phyloP scores from a whole-genome alignment of 2,888 invertebrate species.

The Drymonia ruficornis region DNA sequence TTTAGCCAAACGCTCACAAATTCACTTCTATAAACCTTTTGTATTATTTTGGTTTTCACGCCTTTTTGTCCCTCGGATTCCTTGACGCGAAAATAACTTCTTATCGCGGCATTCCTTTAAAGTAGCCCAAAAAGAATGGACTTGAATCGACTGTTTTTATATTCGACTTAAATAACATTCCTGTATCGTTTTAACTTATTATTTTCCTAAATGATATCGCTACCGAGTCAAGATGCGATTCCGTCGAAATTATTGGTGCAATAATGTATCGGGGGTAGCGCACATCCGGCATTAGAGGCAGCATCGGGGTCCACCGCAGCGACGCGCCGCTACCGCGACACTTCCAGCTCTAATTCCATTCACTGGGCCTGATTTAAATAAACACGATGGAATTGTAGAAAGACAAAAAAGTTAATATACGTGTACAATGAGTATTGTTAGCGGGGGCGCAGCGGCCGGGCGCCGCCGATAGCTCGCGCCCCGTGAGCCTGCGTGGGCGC shows the following conservation, averaged over 20 bases:
- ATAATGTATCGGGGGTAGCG: background rate
- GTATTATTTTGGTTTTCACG: constrained; percentile 84
- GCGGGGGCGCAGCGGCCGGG: constrained; percentile 48
- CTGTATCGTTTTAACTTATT: constrained; percentile 59
- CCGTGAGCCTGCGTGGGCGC: constrained; percentile 73
- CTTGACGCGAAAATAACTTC: constrained; percentile 82
- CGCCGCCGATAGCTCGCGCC: constrained; percentile 56
- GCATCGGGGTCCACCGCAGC: background rate
- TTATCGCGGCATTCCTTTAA: constrained; percentile 82
- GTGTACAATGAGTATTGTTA: constrained; percentile 63
- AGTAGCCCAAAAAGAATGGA: constrained; percentile 74
- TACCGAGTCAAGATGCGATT: constrained; percentile 41
- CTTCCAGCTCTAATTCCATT: constrained; percentile 52
- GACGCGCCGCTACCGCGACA: constrained; percentile 28
- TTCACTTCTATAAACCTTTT: constrained; percentile 82
- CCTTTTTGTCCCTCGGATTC: constrained; percentile 82
- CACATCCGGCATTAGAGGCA: background rate
- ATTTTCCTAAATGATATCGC: constrained; percentile 59
- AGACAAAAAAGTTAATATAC: constrained; percentile 56
- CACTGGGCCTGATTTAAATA: constrained; percentile 61
- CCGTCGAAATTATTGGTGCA: constrained; percentile 9
- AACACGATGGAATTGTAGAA: constrained; percentile 52
- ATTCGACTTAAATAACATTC: constrained; percentile 71
- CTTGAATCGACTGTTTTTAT: constrained; percentile 69
- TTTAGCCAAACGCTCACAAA: constrained; percentile 84